phyloP scores from a whole-genome alignment of 2,888 invertebrate genomes.

The Hydrotaea cyrtoneurina region DNA sequence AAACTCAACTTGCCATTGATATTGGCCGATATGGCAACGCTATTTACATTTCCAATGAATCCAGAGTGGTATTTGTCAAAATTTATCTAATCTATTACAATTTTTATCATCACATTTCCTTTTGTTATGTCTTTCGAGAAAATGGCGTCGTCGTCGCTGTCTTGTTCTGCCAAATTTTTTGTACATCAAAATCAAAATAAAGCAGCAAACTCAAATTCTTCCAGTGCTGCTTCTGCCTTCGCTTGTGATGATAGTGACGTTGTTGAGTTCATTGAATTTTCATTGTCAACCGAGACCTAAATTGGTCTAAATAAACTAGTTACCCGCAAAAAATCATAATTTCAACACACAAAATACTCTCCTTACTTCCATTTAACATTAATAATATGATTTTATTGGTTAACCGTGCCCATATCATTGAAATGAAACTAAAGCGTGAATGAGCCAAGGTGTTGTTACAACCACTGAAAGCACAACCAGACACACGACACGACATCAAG shows the following conservation, averaged over 20 bases:
- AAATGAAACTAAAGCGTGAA: constrained; percentile 4
- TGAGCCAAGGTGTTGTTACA: constrained; percentile 26
- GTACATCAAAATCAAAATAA: constrained; percentile 81
- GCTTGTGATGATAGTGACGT: constrained; percentile 71
- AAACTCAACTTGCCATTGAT: background rate
- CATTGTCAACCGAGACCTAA: constrained; percentile 63
- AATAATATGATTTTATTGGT: constrained; percentile 20
- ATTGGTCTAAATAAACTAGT: constrained; percentile 67
- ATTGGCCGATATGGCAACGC: constrained; percentile 46
- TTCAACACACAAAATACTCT: constrained; percentile 60
- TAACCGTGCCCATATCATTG: background rate
- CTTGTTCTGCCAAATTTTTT: constrained; percentile 79
- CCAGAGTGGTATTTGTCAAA: constrained; percentile 56
- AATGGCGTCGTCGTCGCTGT: constrained; percentile 79
- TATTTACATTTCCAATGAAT: constrained; percentile 45
- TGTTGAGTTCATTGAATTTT: constrained; percentile 71
- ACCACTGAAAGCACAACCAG: constrained; percentile 23
- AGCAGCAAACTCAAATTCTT: constrained; percentile 75
- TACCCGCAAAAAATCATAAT: constrained; percentile 61
- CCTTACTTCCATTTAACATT: constrained; percentile 45
- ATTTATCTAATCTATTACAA: constrained; percentile 68
- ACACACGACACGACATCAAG: background rate
- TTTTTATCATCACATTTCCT: constrained; percentile 64
- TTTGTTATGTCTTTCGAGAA: constrained; percentile 74
- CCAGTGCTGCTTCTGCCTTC: constrained; percentile 74